Evolutionary conservation across 2,888 invertebrate species (phyloP), one percentile per base, ranked within the genome.

Genomic region (Drosophila gaucha): DNA sequence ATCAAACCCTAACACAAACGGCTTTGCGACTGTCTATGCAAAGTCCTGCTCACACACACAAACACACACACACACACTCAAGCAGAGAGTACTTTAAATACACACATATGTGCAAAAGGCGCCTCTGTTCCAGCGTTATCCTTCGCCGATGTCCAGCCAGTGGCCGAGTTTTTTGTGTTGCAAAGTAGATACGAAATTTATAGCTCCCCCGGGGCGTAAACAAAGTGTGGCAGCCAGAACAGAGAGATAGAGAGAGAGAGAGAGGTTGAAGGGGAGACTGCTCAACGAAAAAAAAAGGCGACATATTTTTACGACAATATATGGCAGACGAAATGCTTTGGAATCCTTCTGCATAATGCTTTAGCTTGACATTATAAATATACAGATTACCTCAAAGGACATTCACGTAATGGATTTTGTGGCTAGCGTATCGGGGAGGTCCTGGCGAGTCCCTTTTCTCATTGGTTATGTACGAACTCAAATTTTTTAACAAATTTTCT

Each of bases 111-210:
- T 26, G 49, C 30, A 5, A 18, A 35, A 28, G 33, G 22, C 26
- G 39, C 22, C 35, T 31, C 52, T 22, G 24, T n/a, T 26, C 18
- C 12, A 14, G 46, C 43, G 31, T 41, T 24, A 50, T 24, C 22
- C 43, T 44, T 4, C 31, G n/a, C 43, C 28, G 35, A 16, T 38
- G 50, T 20, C 50, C 50, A 28, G 38, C 38, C 51, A 20, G 30
- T 39, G 51, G 51, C 30, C 30, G 22, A 39, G 78, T 80, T 82
- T 83, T 84, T 86, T 84, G 84, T 83, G 78, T 88, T 88, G 88
- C 88, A 88, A 88, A 89, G 88, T 88, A 89, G 88, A 89, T 88
- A 89, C 90, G 87, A 89, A 90, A 91, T 91, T 91, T 91, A 91
- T 91, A 89, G 91, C 88, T 91, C 91, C 90, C 91, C 65, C 71